Base-by-base conservation (phyloP, 2,113 vertebrate species). In the Pygoscelis antarcticus region DNA sequence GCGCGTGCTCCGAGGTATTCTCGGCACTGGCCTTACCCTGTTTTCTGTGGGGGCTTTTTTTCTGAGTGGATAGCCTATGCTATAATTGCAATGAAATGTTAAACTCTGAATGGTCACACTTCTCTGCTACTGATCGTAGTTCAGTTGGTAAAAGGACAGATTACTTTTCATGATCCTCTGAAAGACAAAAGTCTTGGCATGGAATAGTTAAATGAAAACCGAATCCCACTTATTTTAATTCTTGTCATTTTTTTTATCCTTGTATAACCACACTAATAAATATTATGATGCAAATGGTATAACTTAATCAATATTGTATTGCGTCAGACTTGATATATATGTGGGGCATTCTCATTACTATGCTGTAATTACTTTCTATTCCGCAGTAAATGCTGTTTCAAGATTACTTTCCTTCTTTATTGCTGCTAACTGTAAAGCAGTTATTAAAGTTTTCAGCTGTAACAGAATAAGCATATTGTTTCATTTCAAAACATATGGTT, bases 401-500 rank as follows among this genome's bases (percentile, higher is more conserved):
- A 79, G 51, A 82, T 96, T 64, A 83, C 83, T 97, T 95, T 94
- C n/a, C 47, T 42, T 83, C 86, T 92, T 94, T 84, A 65, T 87
- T 90, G 38, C 89, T 90, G 32, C 62, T 90, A 86, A 75, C 87
- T 11, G 5, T 83, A 78, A 86, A 80, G 74, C 58, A 74, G 71
- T 88, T 85, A 87, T 22, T 80, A 54, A 96, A 71, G 71, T 94
- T 95, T 95, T 96, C 64, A 88, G 54, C 71, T 90, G 62, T 75
- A 81, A 26, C 55, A 95, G 82, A 97, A 96, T 64, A 78, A 91
- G 75, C 78, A 81, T 88, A 91, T 92, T 97, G 94, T 97, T 97
- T 96, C 42, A 44, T 94, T 94, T 95, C 87, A 88, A 77, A 95
- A 83, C 97, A 97, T 96, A 95, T 95, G 97, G 91, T 93, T 96